A percentile compares a stretch with the other conserved stretches of the same genome.
These are phyloP conservation scores for Calvadosia cruxmelitensis DNA, from an alignment of 30 jellyfish, hydroid and myxozoan genomes.

Conservation along the genomic window DNA sequence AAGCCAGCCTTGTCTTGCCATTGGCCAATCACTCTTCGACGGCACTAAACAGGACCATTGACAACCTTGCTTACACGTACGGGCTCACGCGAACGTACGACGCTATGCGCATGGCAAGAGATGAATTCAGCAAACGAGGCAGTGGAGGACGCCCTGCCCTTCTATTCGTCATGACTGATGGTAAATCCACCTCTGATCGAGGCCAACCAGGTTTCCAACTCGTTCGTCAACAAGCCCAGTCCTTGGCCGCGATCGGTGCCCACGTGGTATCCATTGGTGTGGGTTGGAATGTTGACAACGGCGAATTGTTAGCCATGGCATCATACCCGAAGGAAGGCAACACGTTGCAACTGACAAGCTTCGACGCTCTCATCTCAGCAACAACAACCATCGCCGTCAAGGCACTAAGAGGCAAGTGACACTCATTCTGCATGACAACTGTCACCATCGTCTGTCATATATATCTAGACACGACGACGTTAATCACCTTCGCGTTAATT, in stretches of 20 bases:
- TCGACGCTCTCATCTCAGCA: constrained; percentile 31
- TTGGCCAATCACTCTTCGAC: constrained; percentile 5
- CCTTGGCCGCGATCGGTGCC: constrained; percentile 8
- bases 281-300: constrained; percentile 22
- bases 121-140: constrained; percentile 2
- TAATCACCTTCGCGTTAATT: background rate
- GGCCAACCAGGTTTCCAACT: constrained; percentile 26
- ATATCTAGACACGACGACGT: background rate
- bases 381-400: constrained; percentile 31
- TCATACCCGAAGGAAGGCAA: constrained; percentile 32
- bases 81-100: constrained; percentile 35
- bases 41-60: background rate
- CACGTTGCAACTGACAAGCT: constrained; percentile 11
- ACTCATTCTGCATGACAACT: background rate
- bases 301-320: constrained; percentile 37
- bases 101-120: constrained; percentile 12
- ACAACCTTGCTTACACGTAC: constrained; percentile 15
- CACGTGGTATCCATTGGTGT: constrained; percentile 37
- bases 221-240: constrained; percentile 19
- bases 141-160: constrained; percentile 13
- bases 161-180: constrained; percentile 44
- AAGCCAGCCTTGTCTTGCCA: constrained; percentile 24
- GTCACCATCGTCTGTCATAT: background rate
- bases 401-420: constrained; percentile 24
- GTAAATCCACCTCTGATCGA: constrained; percentile 12